phyloP scores from a whole-genome alignment of 2,888 invertebrate species.

The Dynastes maya region DNA sequence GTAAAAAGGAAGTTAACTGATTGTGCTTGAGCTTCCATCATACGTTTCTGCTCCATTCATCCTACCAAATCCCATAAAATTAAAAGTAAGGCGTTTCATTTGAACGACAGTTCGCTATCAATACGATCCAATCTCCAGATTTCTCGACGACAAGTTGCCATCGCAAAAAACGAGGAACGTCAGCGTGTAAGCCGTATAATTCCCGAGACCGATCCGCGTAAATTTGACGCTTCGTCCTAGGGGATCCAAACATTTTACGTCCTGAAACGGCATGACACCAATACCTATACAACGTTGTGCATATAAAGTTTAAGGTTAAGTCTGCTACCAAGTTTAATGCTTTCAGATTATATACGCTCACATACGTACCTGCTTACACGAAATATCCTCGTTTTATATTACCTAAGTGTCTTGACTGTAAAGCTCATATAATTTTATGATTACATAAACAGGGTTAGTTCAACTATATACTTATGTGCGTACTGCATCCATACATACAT shows the following conservation, averaged over 20 bases:
- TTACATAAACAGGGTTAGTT: slow-evolving; percentile 36
- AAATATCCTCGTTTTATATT: slow-evolving; percentile 42
- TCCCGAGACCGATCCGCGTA: slow-evolving; percentile 41
- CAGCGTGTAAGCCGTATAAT: slow-evolving; percentile 44
- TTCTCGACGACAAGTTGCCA: slow-evolving; percentile 39
- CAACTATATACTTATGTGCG: neutral
- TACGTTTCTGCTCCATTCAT: slow-evolving; percentile 2
- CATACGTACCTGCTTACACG: slow-evolving; percentile 41
- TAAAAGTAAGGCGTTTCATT: slow-evolving; percentile 38
- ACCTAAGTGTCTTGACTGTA: slow-evolving; percentile 35
- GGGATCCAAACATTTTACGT: slow-evolving; percentile 42
- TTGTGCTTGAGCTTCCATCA: slow-evolving; percentile 6
- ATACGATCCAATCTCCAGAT: slow-evolving; percentile 44
- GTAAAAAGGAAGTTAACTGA: slow-evolving; percentile 9
- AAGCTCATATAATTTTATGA: slow-evolving; percentile 43
- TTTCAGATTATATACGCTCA: slow-evolving; percentile 33
- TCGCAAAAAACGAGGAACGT: slow-evolving; percentile 39
- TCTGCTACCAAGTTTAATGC: slow-evolving; percentile 39
- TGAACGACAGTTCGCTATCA: slow-evolving; percentile 39
- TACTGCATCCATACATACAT: neutral
- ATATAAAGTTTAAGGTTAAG: slow-evolving; percentile 41
- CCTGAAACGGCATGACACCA: slow-evolving; percentile 24
- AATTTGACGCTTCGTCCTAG: slow-evolving; percentile 43
- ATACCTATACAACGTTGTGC: slow-evolving; percentile 38
- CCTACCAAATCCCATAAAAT: slow-evolving; percentile 32